Percentiles rank a stretch among this genome's conserved stretches.
phyloP scores from a whole-genome alignment of 2,797 vertebrate genomes.

The Leptoclinus maculatus region DNA sequence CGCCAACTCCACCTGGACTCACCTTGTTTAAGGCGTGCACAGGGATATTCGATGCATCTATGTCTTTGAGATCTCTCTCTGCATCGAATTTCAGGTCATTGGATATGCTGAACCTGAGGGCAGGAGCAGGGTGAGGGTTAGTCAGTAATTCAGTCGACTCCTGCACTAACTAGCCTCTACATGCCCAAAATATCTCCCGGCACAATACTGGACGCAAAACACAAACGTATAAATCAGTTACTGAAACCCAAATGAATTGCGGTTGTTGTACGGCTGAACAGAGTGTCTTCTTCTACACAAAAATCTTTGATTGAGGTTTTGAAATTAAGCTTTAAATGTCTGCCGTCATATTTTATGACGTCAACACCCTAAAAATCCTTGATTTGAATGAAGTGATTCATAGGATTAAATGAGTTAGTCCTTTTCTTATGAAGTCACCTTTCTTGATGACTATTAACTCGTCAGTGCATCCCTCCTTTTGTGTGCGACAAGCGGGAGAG shows the following conservation, averaged over 20 bases:
- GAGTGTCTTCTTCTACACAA: not conserved
- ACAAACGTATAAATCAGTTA: constrained; percentile 17
- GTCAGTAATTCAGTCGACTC: constrained; percentile 29
- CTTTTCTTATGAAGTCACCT: not conserved
- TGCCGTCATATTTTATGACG: not conserved
- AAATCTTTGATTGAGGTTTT: not conserved
- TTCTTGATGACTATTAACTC: not conserved
- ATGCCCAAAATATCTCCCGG: not conserved
- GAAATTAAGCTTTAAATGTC: not conserved
- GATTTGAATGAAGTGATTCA: not conserved
- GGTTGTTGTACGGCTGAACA: too few relatives aligned
- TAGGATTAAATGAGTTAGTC: not conserved
- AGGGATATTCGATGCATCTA: constrained; percentile 89
- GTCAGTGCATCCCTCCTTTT: not conserved
- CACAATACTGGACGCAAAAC: constrained; percentile 15
- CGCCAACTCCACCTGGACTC: constrained; percentile 31
- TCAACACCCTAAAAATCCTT: not conserved
- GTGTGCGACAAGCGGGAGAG: not conserved
- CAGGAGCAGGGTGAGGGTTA: constrained; percentile 22
- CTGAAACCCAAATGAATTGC: not conserved
- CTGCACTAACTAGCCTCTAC: constrained; percentile 27
- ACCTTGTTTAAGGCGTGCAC: constrained; percentile 99
- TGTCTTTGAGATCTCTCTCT: constrained; percentile 98
- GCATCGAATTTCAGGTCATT: constrained; percentile 98
- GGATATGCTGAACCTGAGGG: constrained; percentile 97